Base-by-base conservation (phyloP, 2,888 invertebrate genomes). In the Ochropleura leucogaster region DNA sequence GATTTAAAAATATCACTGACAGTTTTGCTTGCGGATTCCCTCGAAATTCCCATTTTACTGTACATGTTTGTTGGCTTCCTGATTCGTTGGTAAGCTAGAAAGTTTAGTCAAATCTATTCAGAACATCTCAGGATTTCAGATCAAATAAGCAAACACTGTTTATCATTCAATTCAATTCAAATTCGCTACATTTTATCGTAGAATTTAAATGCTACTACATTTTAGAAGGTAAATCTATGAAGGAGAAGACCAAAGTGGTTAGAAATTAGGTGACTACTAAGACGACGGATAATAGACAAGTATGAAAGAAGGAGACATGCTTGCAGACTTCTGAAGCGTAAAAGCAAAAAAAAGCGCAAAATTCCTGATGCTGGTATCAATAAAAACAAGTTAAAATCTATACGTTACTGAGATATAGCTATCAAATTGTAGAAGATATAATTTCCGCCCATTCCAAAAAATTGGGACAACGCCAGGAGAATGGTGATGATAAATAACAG, bases 1-100 rank as follows among this genome's bases (percentile, higher is more conserved):
- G 60, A 63, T 86, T 77, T 84, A 75, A 75, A 84, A 84, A 86
- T 84, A 86, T 65, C 72, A 40, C 74, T 55, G 59, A 68, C 84
- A 71, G 72, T 78, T 79, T 65, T 85, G 64, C 40, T 62, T 46
- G 71, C 67, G 18, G 64, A 72, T 79, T 80, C 78, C 51, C 62
- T 69, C 12, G 40, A 16, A 6, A 64, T n/a, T 62, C 47, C n/a
- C 47, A 59, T 62, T 66, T 55, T 30, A 16, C 12, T 12, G 51
- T 59, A n/a, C 30, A 30, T 14, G 16, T 71, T 49, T n/a, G 18
- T 2, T 8, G 3, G 18, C 5, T 42, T 51, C 60, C 62, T 63
- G 44, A 60, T 57, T 47, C 16, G 18, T 12, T 40, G 16, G 49
- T 44, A 47, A 53, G n/a, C 18, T 57, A 40, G 57, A 64, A 67